These are phyloP conservation scores for Lemur catta DNA, from an alignment of 2,797 vertebrate species.

Conservation along the genomic window DNA sequence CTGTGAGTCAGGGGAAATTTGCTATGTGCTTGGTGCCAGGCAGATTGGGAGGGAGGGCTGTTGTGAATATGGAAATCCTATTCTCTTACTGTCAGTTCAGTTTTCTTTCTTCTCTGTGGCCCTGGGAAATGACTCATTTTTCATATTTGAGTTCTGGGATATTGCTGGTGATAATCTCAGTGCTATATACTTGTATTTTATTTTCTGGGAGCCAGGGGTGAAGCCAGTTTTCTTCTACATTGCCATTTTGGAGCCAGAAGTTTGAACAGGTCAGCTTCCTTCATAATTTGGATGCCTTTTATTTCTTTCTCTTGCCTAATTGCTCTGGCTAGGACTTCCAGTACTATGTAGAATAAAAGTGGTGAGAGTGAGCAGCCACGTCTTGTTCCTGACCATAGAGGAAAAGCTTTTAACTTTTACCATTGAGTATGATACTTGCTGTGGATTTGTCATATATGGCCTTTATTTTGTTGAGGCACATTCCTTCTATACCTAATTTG, in stretches of 20 bases:
- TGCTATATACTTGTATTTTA: neutral
- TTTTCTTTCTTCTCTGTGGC: neutral
- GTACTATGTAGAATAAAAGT: neutral
- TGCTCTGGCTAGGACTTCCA: neutral
- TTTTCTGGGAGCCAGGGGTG: neutral
- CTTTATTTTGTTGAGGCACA: neutral
- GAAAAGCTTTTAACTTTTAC: neutral
- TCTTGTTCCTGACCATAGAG: neutral
- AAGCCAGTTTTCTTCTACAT: neutral
- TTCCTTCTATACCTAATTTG: neutral
- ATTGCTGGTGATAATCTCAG: neutral
- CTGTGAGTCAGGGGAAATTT: neutral
- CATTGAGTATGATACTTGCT: neutral
- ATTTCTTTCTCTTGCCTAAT: neutral
- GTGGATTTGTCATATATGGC: neutral
- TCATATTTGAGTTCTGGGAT: neutral
- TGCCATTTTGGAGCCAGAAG: neutral
- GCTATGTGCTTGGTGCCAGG: neutral
- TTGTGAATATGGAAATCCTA: neutral
- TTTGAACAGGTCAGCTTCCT: neutral
- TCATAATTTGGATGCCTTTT: neutral
- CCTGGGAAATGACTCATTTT: neutral
- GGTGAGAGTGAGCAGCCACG: neutral
- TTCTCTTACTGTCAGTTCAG: neutral
- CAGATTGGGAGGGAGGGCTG: neutral